phyloP scores from a whole-genome alignment of 64 coral and sea anemone species.

The Astreopora myriophthalma region DNA sequence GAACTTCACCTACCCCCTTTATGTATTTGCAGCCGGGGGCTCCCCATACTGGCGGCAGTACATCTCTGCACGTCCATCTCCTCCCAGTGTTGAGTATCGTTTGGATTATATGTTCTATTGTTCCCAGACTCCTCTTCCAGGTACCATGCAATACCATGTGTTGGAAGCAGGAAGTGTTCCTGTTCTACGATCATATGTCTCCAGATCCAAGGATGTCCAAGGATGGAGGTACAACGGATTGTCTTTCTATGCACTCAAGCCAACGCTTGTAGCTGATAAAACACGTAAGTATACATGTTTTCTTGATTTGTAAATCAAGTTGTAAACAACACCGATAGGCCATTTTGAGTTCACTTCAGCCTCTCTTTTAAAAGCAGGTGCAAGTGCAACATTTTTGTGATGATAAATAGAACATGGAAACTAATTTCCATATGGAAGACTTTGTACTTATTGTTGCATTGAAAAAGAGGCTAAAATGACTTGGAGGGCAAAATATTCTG shows the following conservation, averaged over 20 bases:
- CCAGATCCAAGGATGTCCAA: constrained; percentile 60
- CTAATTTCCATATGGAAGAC: too few relatives aligned
- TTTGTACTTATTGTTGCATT: too few relatives aligned
- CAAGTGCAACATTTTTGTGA: too few relatives aligned
- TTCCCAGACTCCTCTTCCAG: constrained; percentile 60
- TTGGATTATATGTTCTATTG: constrained; percentile 94
- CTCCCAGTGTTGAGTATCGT: constrained; percentile 88
- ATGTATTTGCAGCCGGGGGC: constrained; percentile 87
- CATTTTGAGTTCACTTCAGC: too few relatives aligned
- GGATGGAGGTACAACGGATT: constrained; percentile 93
- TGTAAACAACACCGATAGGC: too few relatives aligned
- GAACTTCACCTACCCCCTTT: constrained; percentile 81
- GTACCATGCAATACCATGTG: constrained; percentile 64
- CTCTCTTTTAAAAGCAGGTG: too few relatives aligned
- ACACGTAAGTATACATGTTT: background rate
- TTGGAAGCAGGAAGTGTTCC: constrained; percentile 84
- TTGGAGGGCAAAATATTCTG: too few relatives aligned
- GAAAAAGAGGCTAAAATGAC: too few relatives aligned
- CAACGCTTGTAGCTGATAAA: background rate
- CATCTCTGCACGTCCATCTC: constrained; percentile 57
- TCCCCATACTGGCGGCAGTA: constrained; percentile 98
- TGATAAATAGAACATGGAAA: too few relatives aligned
- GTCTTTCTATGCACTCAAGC: constrained; percentile 69
- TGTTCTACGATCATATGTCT: constrained; percentile 86
- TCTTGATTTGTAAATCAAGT: background rate